Conservation (phyloP, 2,888 invertebrate genomes). For the Carabus problematicus region DNA sequence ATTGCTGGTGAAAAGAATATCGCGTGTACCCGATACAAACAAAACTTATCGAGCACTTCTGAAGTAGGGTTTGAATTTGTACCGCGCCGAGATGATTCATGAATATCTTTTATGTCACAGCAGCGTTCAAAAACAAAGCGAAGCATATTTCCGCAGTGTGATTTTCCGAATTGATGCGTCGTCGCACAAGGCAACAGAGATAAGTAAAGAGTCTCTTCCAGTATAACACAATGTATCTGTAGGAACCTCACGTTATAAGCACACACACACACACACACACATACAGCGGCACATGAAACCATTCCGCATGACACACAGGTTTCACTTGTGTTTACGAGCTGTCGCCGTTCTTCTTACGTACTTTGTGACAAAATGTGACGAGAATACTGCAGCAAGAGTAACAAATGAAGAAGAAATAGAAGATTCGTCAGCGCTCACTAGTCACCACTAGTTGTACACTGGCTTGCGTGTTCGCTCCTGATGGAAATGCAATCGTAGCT, state of each 20-base stretch:
- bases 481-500: constrained; percentile 29
- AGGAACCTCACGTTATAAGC: neutral
- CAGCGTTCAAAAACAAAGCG: too few relatives aligned
- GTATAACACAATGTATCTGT: neutral
- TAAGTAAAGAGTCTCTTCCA: neutral
- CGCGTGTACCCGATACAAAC: too few relatives aligned
- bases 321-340: constrained; percentile 37
- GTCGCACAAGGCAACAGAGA: too few relatives aligned
- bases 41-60: too few relatives aligned
- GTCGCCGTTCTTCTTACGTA: constrained; percentile 36
- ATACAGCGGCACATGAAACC: neutral
- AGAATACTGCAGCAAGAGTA: constrained; percentile 19
- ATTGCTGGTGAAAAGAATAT: too few relatives aligned
- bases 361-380: constrained; percentile 37
- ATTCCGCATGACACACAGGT: constrained; percentile 27
- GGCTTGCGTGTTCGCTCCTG: neutral
- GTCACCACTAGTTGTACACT: neutral
- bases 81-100: too few relatives aligned
- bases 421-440: constrained; percentile 19
- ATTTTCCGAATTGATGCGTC: too few relatives aligned
- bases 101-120: too few relatives aligned
- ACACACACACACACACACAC: neutral
- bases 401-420: constrained; percentile 38
- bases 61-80: too few relatives aligned
- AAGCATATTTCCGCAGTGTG: too few relatives aligned